Conservation (phyloP, 1,140 invertebrate genomes). For the Cydia strobilella region DNA sequence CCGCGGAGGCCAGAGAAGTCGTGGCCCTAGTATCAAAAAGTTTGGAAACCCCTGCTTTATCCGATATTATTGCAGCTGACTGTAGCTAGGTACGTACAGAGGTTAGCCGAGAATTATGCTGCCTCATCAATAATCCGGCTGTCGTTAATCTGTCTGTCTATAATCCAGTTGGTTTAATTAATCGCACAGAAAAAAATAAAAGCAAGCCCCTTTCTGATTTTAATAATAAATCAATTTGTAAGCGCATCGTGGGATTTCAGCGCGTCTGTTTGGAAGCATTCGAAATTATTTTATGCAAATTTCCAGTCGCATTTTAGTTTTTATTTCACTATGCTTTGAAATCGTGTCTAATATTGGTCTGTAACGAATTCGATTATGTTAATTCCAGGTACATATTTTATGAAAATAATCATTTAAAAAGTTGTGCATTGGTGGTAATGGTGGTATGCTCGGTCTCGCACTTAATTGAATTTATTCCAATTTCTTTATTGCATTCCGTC, state of each 20-base stretch:
- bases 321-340: neutral
- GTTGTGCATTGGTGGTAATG: too few relatives aligned
- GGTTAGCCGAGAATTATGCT: neutral
- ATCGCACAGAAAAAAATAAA: slow-evolving; percentile 15
- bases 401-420: too few relatives aligned
- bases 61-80: too few relatives aligned
- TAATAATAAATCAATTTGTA: slow-evolving; percentile 50
- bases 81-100: neutral
- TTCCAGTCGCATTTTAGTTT: slow-evolving; percentile 36
- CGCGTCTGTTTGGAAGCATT: slow-evolving; percentile 21
- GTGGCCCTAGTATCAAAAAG: too few relatives aligned
- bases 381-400: neutral
- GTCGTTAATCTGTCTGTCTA: slow-evolving; percentile 8
- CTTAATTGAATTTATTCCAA: too few relatives aligned
- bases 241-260: slow-evolving; percentile 28
- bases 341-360: neutral
- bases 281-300: slow-evolving; percentile 41
- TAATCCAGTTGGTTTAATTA: slow-evolving; percentile 19
- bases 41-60: too few relatives aligned
- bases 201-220: slow-evolving; percentile 36
- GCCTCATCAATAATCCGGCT: slow-evolving; percentile 6
- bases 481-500: too few relatives aligned
- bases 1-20: too few relatives aligned
- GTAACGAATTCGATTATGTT: neutral
- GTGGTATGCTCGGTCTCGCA: too few relatives aligned